These are phyloP conservation scores for Anthopleura xanthogrammica DNA, from an alignment of 92 coral and sea anemone species.

Conservation along the genomic window DNA sequence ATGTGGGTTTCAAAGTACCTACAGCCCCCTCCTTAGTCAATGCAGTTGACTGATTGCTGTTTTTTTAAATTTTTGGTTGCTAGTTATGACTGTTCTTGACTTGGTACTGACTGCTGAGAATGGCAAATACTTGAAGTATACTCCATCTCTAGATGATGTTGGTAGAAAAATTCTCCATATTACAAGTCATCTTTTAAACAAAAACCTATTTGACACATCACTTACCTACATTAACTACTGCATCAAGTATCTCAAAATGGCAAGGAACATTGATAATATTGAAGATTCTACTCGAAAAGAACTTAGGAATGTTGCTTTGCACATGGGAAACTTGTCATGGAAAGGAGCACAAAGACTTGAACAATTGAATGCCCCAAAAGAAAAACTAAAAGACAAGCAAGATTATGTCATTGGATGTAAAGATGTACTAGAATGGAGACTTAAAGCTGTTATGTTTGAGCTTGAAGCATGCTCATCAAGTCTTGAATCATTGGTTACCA, in stretches of 20 bases:
- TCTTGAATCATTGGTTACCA: constrained; percentile 56
- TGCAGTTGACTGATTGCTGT: neutral
- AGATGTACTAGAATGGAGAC: constrained; percentile 56
- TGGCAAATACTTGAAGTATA: constrained; percentile 54
- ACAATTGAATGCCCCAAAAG: constrained; percentile 30
- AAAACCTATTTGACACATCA: constrained; percentile 48
- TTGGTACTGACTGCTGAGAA: constrained; percentile 43
- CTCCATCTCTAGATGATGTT: constrained; percentile 66
- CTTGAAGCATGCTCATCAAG: constrained; percentile 48
- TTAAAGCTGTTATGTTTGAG: constrained; percentile 48
- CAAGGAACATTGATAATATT: constrained; percentile 43
- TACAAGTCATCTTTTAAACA: constrained; percentile 54
- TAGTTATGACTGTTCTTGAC: constrained; percentile 54
- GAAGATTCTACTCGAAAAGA: constrained; percentile 42
- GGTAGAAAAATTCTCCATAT: constrained; percentile 61
- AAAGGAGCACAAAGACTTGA: constrained; percentile 67
- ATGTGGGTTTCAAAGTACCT: too few species aligned
- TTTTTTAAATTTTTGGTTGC: constrained; percentile 5
- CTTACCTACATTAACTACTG: constrained; percentile 54
- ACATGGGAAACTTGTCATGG: constrained; percentile 51
- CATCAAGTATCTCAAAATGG: constrained; percentile 49
- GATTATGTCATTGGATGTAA: constrained; percentile 1
- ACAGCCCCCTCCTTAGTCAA: neutral
- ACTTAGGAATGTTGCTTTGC: constrained; percentile 45
- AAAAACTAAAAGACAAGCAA: constrained; percentile 8